Conservation (phyloP, 2,797 vertebrate species). For the Xenopus petersii region DNA sequence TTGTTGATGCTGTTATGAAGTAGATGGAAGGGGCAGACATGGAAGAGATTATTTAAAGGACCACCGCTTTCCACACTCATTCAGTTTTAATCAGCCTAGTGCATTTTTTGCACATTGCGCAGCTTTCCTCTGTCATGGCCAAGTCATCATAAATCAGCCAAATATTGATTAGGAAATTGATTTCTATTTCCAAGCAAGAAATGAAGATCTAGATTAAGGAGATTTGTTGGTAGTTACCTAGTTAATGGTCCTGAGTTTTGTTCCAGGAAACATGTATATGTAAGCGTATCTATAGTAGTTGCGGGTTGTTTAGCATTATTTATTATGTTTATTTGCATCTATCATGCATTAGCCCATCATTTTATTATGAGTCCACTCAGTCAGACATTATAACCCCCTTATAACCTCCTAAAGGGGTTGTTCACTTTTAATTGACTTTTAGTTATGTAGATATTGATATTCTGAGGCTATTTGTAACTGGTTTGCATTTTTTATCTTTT, state of each 20-base stretch:
- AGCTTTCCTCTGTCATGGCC: constrained; percentile 9
- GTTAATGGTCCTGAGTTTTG: not conserved
- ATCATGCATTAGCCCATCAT: too few species aligned
- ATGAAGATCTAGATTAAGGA: constrained; percentile 11
- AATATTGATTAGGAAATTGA: constrained; percentile 25
- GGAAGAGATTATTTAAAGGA: too few species aligned
- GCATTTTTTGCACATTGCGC: not conserved
- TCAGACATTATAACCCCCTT: too few species aligned
- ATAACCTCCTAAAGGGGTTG: too few species aligned
- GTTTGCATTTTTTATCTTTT: too few species aligned
- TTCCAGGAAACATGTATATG: not conserved
- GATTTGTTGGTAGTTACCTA: constrained; percentile 16
- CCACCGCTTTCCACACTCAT: not conserved
- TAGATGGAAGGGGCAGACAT: not conserved
- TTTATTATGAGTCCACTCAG: too few species aligned
- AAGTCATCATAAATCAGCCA: constrained; percentile 12
- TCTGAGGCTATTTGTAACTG: too few species aligned
- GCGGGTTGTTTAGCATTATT: too few species aligned
- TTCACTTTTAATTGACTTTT: too few species aligned
- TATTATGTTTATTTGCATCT: too few species aligned
- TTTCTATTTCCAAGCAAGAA: constrained; percentile 10
- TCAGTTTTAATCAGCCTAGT: constrained; percentile 18
- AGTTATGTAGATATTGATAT: too few species aligned
- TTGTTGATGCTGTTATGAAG: constrained; percentile 16
- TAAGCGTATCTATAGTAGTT: too few species aligned